Evolutionary conservation across 2,113 vertebrate genomes (phyloP).

Genomic region (Meriones unguiculatus): DNA sequence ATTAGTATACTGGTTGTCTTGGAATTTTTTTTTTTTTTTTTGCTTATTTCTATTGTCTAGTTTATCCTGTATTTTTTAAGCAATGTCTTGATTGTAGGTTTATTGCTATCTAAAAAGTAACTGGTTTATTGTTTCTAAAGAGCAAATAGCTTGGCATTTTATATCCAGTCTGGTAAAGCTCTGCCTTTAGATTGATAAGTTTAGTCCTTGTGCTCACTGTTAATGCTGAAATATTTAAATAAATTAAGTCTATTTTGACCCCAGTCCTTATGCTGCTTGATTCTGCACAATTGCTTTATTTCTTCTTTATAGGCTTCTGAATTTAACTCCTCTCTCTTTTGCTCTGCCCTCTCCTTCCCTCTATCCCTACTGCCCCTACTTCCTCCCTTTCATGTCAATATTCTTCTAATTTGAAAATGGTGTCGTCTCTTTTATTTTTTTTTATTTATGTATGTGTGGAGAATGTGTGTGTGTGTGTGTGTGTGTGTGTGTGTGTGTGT

Average conservation of each 20-base stretch:
- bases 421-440: not conserved
- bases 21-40: not conserved
- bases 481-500: not conserved
- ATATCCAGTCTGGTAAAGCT: not conserved
- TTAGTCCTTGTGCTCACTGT: not conserved
- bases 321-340: not conserved
- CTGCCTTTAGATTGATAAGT: not conserved
- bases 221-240: not conserved
- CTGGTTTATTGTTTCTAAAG: not conserved
- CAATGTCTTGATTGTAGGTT: not conserved
- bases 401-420: not conserved
- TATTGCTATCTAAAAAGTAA: not conserved
- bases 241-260: not conserved
- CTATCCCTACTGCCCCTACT: not conserved
- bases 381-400: not conserved
- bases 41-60: not conserved
- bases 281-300: not conserved
- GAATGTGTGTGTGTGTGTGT: not conserved
- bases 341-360: not conserved
- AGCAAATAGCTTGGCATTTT: not conserved
- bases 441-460: not conserved
- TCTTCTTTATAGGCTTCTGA: not conserved
- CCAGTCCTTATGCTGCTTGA: not conserved
- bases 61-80: conserved; percentile 34
- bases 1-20: not conserved